Conservation (phyloP, 2,113 vertebrate species). For the Neolamprologus caudopunctatus region DNA sequence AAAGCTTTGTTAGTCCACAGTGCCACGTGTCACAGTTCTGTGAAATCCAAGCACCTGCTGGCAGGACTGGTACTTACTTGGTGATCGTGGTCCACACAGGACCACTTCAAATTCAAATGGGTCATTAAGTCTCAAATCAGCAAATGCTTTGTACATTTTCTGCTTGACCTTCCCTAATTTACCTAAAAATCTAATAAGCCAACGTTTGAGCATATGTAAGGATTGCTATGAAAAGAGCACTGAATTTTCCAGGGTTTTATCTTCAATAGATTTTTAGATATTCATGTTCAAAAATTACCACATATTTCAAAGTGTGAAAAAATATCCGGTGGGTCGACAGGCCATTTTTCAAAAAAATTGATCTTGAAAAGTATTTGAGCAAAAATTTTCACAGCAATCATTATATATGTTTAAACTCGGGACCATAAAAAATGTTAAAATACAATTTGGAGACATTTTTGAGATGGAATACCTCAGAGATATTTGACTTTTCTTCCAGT, state of each 20-base stretch:
- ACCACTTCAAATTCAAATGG: background rate
- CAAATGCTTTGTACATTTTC: background rate
- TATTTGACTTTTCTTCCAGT: background rate
- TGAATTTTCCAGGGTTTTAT: background rate
- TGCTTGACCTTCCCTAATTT: background rate
- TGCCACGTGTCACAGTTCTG: background rate
- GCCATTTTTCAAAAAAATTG: background rate
- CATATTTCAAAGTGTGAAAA: background rate
- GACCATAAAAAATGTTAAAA: background rate
- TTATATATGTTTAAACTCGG: background rate
- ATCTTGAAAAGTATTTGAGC: background rate
- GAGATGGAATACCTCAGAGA: background rate
- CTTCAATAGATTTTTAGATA: background rate
- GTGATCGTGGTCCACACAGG: background rate
- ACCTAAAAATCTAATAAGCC: background rate
- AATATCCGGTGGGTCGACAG: rapidly evolving
- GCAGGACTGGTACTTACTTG: background rate
- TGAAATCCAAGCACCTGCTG: background rate
- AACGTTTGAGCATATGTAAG: background rate
- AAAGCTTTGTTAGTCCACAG: background rate
- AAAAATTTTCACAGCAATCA: rapidly evolving
- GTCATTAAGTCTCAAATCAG: background rate
- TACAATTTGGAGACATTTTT: background rate
- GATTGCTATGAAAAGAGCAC: background rate
- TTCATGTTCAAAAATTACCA: background rate